Base-by-base conservation (phyloP, 2,888 invertebrate genomes). In the Hedychridium roseum region DNA sequence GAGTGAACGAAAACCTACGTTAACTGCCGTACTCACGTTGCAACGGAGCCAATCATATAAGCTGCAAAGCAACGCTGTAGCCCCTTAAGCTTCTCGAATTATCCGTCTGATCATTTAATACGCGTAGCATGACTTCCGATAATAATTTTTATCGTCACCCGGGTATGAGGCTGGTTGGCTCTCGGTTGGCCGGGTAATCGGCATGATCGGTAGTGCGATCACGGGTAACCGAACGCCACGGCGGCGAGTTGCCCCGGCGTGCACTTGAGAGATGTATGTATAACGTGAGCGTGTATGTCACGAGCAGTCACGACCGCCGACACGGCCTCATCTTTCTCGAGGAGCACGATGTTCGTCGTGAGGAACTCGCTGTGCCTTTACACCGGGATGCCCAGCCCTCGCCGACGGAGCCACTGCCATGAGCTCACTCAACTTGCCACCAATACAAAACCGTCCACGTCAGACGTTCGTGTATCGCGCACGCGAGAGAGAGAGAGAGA, bases 271-370 rank as follows among this genome's bases (percentile, higher is more conserved):
- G 50, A 61, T 55, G 51, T 62, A 61, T 57, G 65, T 59, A 64
- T 56, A 58, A 66, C 60, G 62, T 51, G 64, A 67, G 64, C 62
- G 64, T 64, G 62, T 70, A 65, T 70, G 68, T 71, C 68, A 67
- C 60, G 69, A 57, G 53, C 57, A 65, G 70, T 72, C 72, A 73
- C 71, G 72, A 73, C 51, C 53, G 55, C 56, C 39, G 49, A 58
- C 57, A 45, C 54, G 54, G 60, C 64, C 65, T 66, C 71, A 63
- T 62, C 64, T 67, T 66, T 57, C 64, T 59, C 54, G 15, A 7
- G 32, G 9, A 11, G n/a, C n/a, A 30, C 4, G 30, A 5, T 30
- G 11, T 9, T 6, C 23, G 4, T 9, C 23, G 23, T 9, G 4
- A n/a, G n/a, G n/a, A n/a, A n/a, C n/a, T n/a, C n/a, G n/a, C n/a